Base-by-base conservation (phyloP, 1,140 invertebrate genomes). In the Leptopilina clavipes region DNA sequence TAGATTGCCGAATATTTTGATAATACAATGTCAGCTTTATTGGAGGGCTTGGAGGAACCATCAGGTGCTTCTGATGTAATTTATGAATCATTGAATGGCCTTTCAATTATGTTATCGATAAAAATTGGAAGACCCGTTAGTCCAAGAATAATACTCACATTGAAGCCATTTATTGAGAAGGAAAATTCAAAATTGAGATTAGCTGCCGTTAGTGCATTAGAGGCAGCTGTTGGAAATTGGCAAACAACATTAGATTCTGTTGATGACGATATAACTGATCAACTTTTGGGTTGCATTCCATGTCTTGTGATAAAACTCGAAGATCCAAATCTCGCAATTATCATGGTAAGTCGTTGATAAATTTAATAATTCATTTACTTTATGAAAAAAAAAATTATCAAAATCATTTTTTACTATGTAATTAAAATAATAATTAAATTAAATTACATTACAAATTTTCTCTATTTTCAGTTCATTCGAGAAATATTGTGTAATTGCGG, bases 161-260 rank as follows among this genome's bases (percentile, higher is more conserved):
- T 90, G 31, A 90, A 88, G 71, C 87, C 89, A 2, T 90, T 89
- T 52, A 75, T 89, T 1, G 89, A 89, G 70, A 89, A 89, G 70
- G 86, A 89, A 71, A 86, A 89, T 22, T 85, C 82, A 82, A 85
- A 90, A 76, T 87, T 87, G 80, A 80, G 85, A 72, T 77, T 88
- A 0, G 86, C 87, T 6, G 85, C 89, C 1, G 84, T 89, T 19
- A 80, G 45, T 37, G 88, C 87, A 0, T 75, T 90, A 0, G 83
- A 83, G 0, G 78, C 87, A 0, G 76, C 87, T 25, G 84, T 82
- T 54, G 43, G 70, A 9, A 83, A 83, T 48, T 90, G 88, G 85
- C 78, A 84, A 22, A 86, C 79, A 76, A 86, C 81, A 18, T 9
- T 73, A 3, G 70, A 43, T 25, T 59, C 76, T 6, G 82, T 84